Evolutionary conservation across 2,888 invertebrate genomes (phyloP), one percentile per base, ranked within the genome.

Genomic region (Apotomis turbidana): DNA sequence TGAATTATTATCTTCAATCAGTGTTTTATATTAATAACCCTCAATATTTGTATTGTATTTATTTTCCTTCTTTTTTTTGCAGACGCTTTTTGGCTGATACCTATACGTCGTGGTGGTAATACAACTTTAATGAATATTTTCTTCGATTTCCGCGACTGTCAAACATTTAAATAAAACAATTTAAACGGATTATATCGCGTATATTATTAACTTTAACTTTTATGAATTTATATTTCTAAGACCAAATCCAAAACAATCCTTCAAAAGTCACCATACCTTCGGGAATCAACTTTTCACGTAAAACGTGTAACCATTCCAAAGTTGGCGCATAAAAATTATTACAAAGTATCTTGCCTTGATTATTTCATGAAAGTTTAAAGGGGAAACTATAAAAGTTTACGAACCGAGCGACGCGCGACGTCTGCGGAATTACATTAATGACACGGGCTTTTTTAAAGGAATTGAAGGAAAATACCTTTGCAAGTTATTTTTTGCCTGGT

Each of bases 371-470:
- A 89, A 88, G 83, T 88, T 87, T 83, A 80, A 87, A 78, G 81
- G 80, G 84, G 83, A 85, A 89, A 89, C 88, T 89, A 89, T 89
- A 87, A 88, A 88, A 89, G 84, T 88, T 86, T 83, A 85, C 81
- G 83, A 81, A 84, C 81, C 79, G 78, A 79, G 80, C 76, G 82
- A 77, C 81, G 80, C 76, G 76, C 75, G 77, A 76, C 83, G 86
- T 80, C 82, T 78, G 76, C 80, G 73, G 85, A 87, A 85, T 88
- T 79, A 75, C 79, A 83, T 72, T 68, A 87, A 88, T 85, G 85
- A 87, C 84, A 85, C 82, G 81, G 79, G 79, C 79, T 81, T 79
- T 49, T 73, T 71, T 59, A 49, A 44, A 46, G 36, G 49, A 60
- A 67, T 27, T 8, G 57, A 59, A 15, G 61, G 46, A 52, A 58